Evolutionary conservation across 2,113 vertebrate species (phyloP), one percentile per base, ranked within the genome.

Genomic region (Rhea americana): DNA sequence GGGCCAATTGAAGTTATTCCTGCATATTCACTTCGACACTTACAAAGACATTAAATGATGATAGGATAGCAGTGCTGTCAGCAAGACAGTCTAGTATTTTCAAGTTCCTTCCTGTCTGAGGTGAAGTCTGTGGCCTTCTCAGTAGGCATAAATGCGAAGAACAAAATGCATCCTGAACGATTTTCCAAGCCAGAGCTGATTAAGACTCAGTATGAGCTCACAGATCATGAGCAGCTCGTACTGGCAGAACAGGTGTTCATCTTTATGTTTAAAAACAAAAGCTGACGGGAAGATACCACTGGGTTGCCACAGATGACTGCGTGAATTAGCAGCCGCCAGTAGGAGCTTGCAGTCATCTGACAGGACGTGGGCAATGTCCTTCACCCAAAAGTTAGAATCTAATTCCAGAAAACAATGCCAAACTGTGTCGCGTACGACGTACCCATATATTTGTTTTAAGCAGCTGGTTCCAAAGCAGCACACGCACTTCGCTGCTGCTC

Each of bases 201-300:
- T 85, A 78, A 78, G 87, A 80, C 51, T 87, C 61, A 58, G n/a
- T 90, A 37, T 70, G 63, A 28, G 19, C 35, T 95, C 50, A 59
- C 1, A 92, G 65, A 72, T 85, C 24, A 61, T 37, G n/a, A 51
- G 28, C 55, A 39, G 65, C 59, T 87, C 78, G 37, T 37, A 80
- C 45, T 80, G 71, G 24, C 92, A 93, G 88, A 97, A 80, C 45
- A 84, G 56, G 86, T 65, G n/a, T 48, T 62, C 50, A n/a, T 18
- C 76, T 58, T 73, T 80, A 22, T 90, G 56, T 78, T 95, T 83
- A 91, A 95, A 94, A 83, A 75, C 22, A 81, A 62, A 85, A 71
- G 47, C 22, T 22, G 68, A 56, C 43, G 37, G 14, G 75, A 86
- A 66, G 48, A 84, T 62, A 59, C 45, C 67, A 68, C 4, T 5